Evolutionary conservation across 1,140 invertebrate species (phyloP), one percentile per base, ranked within the genome.

Genomic region (Leptinotarsa undecemlineata): DNA sequence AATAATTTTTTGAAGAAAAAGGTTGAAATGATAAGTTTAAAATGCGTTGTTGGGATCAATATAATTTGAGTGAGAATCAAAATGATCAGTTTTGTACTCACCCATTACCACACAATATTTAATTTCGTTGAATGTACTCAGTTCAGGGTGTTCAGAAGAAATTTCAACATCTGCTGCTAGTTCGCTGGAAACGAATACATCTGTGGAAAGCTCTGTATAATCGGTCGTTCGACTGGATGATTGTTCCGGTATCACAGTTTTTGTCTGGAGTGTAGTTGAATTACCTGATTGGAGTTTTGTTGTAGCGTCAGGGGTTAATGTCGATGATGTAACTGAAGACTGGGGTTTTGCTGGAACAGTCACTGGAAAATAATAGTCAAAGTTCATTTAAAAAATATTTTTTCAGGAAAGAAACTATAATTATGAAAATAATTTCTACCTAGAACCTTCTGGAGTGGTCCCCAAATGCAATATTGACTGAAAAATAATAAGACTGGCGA

Each of bases 91-190:
- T 11, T 1, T 11, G 33, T 69, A 71, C 77, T 74, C 71, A 78
- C 77, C 77, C 77, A 78, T 78, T 3, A 78, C 68, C 63, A 76
- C 69, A 60, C 77, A 78, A 42, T 42, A 62, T 64, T 72, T 76
- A n/a, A 47, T 15, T 17, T 75, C 68, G 26, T 66, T 67, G 3
- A 68, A 72, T 21, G 74, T 74, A 64, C 68, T 76, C 23, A 48
- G 62, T 11, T 42, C 48, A 63, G 71, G 61, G 8, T 26, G 19
- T 17, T 57, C 51, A 4, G 51, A 17, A n/a, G 51, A 57, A 15
- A 57, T 17, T 19, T 57, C 51, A 19, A 57, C n/a, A 57, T 57
- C 17, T 57, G 51, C 51, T n/a, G 51, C n/a, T 5, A 4, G 51
- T 57, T 57, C 15, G 6, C 51, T 57, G 51, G 51, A 17, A 1